Evolutionary conservation across 2,888 invertebrate genomes (phyloP).

Genomic region (Mythimna albipuncta): DNA sequence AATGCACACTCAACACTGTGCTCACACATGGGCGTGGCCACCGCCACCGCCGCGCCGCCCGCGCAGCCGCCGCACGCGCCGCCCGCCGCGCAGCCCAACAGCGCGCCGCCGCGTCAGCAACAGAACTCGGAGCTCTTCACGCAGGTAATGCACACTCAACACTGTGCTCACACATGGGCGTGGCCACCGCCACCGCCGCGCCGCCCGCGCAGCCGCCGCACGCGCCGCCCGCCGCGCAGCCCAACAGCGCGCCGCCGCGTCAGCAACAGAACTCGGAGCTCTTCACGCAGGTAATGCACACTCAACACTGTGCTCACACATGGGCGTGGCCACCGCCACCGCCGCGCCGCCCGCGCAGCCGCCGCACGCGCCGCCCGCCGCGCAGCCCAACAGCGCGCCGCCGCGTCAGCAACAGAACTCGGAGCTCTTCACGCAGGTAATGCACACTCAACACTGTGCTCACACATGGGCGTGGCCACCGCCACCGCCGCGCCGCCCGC

Average conservation of each 20-base stretch:
- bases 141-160: constrained; percentile 77
- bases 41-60: constrained; percentile 78
- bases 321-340: constrained; percentile 80
- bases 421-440: constrained; percentile 89
- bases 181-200: constrained; percentile 77
- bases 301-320: constrained; percentile 17
- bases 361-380: constrained; percentile 73
- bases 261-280: constrained; percentile 85
- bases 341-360: constrained; percentile 78
- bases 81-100: constrained; percentile 70
- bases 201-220: constrained; percentile 77
- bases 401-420: constrained; percentile 81
- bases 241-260: constrained; percentile 69
- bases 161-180: constrained; percentile 68
- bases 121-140: constrained; percentile 88
- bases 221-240: constrained; percentile 72
- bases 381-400: constrained; percentile 69
- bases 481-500: constrained; percentile 77
- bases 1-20: neutral
- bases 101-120: constrained; percentile 74
- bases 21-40: constrained; percentile 74
- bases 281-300: constrained; percentile 85
- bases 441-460: neutral
- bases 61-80: constrained; percentile 75
- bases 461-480: constrained; percentile 76